These are phyloP conservation scores for Polyergus mexicanus DNA, from an alignment of 1,140 invertebrate genomes.

Conservation along the genomic window DNA sequence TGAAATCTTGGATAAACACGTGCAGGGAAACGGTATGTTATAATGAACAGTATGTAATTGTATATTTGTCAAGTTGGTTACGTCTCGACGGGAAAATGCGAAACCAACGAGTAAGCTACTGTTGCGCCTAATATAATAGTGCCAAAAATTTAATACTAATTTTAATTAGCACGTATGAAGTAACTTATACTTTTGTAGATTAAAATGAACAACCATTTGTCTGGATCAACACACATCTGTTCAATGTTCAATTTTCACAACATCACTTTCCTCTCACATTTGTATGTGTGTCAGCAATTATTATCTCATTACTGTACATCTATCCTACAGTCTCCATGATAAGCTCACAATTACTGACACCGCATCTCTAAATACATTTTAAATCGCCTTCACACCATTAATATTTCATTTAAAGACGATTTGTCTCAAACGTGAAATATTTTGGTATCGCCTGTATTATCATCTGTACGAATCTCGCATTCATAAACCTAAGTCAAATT, in stretches of 20 bases:
- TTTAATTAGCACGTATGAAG: background rate
- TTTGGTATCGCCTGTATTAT: constrained; percentile 74
- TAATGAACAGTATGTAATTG: too few species aligned
- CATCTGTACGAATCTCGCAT: constrained; percentile 62
- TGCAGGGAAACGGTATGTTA: too few species aligned
- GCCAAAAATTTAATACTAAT: background rate
- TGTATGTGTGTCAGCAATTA: constrained; percentile 39
- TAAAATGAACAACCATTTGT: constrained; percentile 35
- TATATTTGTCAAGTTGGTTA: too few species aligned
- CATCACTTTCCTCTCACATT: background rate
- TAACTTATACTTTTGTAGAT: constrained; percentile 14
- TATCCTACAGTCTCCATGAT: constrained; percentile 44
- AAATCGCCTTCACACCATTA: constrained; percentile 68
- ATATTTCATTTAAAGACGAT: constrained; percentile 68
- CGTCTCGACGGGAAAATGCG: too few species aligned
- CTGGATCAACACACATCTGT: constrained; percentile 10
- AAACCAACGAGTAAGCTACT: background rate
- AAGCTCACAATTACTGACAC: constrained; percentile 63
- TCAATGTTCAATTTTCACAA: constrained; percentile 12
- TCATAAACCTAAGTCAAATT: constrained; percentile 81
- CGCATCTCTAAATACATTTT: constrained; percentile 74
- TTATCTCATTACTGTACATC: constrained; percentile 43
- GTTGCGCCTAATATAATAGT: background rate
- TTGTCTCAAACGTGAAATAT: constrained; percentile 73
- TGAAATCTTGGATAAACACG: too few species aligned